phyloP scores from a whole-genome alignment of 2,113 vertebrate genomes.

The Gulo gulo region DNA sequence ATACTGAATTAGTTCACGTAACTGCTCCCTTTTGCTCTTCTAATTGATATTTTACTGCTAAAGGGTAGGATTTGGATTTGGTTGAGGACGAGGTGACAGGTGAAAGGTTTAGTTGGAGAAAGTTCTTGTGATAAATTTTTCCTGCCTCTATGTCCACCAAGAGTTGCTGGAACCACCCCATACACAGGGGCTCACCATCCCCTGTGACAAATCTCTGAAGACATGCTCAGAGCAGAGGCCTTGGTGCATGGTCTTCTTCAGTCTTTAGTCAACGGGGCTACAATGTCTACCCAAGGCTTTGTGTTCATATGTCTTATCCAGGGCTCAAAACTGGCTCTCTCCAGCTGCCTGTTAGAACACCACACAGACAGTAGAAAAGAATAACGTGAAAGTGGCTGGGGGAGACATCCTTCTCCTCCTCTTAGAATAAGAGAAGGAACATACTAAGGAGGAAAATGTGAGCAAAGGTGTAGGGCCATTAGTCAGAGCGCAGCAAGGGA shows the following conservation, averaged over 20 bases:
- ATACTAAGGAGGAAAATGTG: neutral
- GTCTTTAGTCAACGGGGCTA: neutral
- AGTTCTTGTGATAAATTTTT: neutral
- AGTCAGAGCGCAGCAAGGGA: neutral
- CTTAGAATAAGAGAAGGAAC: neutral
- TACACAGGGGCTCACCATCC: neutral
- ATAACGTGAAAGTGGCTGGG: accelerated
- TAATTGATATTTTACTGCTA: neutral
- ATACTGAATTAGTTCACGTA: neutral
- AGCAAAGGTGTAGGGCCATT: neutral
- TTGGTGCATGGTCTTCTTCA: neutral
- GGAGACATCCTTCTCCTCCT: neutral
- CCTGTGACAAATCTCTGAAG: neutral
- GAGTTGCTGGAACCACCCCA: neutral
- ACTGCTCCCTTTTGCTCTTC: neutral
- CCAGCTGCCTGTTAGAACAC: neutral
- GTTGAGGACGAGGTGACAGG: neutral
- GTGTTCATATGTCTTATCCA: neutral
- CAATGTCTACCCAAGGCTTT: neutral
- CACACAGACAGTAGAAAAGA: no score
- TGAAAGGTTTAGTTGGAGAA: neutral
- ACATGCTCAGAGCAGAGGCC: neutral
- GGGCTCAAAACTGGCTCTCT: neutral
- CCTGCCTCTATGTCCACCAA: neutral
- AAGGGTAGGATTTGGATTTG: neutral